Evolutionary conservation across 2,797 vertebrate species (phyloP).

Genomic region (Chaetophractus vellerosus): DNA sequence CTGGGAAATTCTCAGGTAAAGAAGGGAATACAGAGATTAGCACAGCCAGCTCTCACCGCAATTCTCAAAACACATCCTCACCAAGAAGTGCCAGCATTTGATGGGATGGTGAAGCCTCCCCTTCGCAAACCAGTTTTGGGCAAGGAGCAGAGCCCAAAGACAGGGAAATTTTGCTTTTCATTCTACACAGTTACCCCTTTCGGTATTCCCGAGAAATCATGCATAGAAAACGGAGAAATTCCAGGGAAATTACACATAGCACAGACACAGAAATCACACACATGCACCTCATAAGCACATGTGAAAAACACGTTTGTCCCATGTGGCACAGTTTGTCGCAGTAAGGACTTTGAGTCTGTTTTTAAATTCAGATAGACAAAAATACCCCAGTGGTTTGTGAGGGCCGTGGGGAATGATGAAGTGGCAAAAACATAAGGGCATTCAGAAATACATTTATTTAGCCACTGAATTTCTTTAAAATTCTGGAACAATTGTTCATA

Average conservation of each 20-base stretch:
- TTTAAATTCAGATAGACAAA: slow-evolving; percentile 55
- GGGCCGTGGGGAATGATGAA: not conserved
- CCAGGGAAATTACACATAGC: not conserved
- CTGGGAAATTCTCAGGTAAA: not conserved
- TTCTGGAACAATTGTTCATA: not conserved
- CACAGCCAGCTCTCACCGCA: accelerated
- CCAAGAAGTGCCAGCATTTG: not conserved
- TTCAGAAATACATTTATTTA: not conserved
- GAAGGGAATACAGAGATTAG: not conserved
- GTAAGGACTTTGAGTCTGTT: not conserved
- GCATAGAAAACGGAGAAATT: not conserved
- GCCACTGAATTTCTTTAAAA: slow-evolving; percentile 9
- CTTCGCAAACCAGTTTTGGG: not conserved
- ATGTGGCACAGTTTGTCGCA: not conserved
- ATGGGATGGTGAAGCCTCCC: not conserved
- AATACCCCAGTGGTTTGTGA: not conserved
- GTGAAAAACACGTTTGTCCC: slow-evolving; percentile 34
- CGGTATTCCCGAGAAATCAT: not conserved
- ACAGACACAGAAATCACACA: not conserved
- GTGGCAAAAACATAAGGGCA: not conserved
- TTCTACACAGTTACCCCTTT: not conserved
- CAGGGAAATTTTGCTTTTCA: not conserved
- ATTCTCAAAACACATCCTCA: not conserved
- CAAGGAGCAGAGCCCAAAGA: not conserved
- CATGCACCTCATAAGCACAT: not conserved